These are phyloP conservation scores for Felis catus DNA, from an alignment of 2,113 vertebrate genomes.

Conservation along the genomic window DNA sequence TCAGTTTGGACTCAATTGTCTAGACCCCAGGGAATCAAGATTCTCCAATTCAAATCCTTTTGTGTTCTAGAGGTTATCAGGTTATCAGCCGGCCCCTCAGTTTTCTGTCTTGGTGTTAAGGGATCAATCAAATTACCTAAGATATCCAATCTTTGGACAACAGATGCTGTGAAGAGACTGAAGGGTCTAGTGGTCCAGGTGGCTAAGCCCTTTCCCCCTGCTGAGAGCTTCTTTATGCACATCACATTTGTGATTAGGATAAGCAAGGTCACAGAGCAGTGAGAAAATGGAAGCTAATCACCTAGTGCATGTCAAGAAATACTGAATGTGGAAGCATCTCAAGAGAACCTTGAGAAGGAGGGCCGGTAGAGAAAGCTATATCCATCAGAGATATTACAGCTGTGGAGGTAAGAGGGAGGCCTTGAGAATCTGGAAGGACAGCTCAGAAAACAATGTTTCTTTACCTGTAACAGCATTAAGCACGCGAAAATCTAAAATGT, in stretches of 20 bases:
- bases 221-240: neutral
- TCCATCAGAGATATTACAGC: neutral
- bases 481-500: neutral
- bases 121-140: neutral
- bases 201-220: neutral
- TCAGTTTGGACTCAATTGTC: neutral
- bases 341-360: neutral
- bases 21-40: neutral
- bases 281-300: neutral
- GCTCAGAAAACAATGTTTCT: neutral
- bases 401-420: neutral
- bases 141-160: neutral
- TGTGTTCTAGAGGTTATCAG: neutral
- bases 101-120: constrained; percentile 15
- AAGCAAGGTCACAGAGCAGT: neutral
- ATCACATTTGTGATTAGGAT: neutral
- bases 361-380: neutral
- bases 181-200: neutral
- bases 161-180: neutral
- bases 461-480: neutral
- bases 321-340: neutral
- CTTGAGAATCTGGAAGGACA: neutral
- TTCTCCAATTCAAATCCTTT: constrained; percentile 23
- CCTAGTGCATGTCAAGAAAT: neutral
- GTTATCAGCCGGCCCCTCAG: neutral